Percentiles rank a stretch among this genome's conserved stretches.
phyloP scores from a whole-genome alignment of 2,797 vertebrate species.

The Lateolabrax maculatus region DNA sequence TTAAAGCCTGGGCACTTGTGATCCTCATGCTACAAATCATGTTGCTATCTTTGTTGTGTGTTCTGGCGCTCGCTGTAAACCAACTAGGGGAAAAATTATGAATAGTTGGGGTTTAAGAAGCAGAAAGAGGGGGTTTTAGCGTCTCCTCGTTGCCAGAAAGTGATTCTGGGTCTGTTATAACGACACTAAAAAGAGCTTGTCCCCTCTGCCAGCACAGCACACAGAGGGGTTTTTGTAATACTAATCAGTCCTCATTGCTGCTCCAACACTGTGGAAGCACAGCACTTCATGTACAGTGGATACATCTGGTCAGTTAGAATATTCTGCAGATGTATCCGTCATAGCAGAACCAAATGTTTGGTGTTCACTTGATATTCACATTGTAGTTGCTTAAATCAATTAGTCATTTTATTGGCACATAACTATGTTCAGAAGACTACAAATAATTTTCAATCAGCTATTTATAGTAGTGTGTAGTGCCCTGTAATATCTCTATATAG shows the following conservation, averaged over 20 bases:
- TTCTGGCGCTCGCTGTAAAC: slow-evolving; percentile 23
- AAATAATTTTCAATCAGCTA: background rate
- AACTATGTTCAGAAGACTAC: background rate
- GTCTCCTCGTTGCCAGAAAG: slow-evolving; percentile 53
- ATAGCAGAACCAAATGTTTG: slow-evolving; percentile 1
- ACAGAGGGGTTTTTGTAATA: slow-evolving; percentile 70
- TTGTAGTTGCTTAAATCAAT: slow-evolving; percentile 35
- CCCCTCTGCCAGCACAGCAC: slow-evolving; percentile 57
- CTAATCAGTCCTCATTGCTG: slow-evolving; percentile 49
- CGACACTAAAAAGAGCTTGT: slow-evolving; percentile 62
- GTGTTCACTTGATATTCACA: no score
- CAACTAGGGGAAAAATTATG: slow-evolving; percentile 23
- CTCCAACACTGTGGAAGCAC: slow-evolving; percentile 30
- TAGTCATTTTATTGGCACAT: slow-evolving; percentile 29
- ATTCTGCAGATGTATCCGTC: background rate
- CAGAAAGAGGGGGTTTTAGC: slow-evolving; percentile 32
- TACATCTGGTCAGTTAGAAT: slow-evolving; percentile 9
- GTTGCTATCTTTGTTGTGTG: slow-evolving; percentile 28
- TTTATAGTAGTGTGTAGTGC: background rate
- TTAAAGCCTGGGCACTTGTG: slow-evolving; percentile 22
- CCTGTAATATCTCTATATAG: background rate
- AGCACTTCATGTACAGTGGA: slow-evolving; percentile 19
- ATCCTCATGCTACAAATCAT: slow-evolving; percentile 43
- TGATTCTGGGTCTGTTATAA: slow-evolving; percentile 59
- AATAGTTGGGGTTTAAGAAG: slow-evolving; percentile 39